Base-by-base conservation (phyloP, 1,140 invertebrate species). In the Charaxes varanes region DNA sequence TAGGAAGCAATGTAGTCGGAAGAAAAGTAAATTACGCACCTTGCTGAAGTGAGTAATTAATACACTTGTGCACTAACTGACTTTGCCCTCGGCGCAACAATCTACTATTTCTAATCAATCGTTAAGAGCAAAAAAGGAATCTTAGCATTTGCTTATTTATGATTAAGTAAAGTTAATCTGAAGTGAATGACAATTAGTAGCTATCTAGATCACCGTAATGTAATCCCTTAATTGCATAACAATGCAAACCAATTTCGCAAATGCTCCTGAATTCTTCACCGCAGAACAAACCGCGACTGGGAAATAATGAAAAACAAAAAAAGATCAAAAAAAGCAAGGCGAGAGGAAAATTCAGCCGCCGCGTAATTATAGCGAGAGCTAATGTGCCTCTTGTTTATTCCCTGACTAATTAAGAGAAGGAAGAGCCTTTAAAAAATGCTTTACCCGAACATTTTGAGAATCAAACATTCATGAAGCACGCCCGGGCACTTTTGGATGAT, bases 321-420 rank as follows among this genome's bases (percentile, higher is more conserved):
- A 58, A 59, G 50, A 44, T 41, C 62, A 58, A 56, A 63, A 59
- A 48, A 42, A 38, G 33, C 47, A 46, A 41, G 36, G 53, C 37
- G 28, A 41, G 44, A 41, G 44, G 41, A 32, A 55, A 67, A 62
- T 53, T 63, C 53, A 55, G 56, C 67, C 62, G 58, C 53, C 22
- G 46, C 57, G 73, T 77, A 82, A 82, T 82, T 82, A 82, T 78
- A 65, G 56, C 52, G 62, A 74, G 55, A 74, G 74, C 71, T 76
- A 81, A 81, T 79, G 69, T 77, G 65, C 71, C 67, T 62, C 61
- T 71, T 78, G 78, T 70, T 80, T 82, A 77, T 83, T 69, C 73
- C 65, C 65, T 55, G 66, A 70, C 73, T 78, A 83, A 83, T 83
- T 83, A 83, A 73, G 66, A 72, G 55, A 47, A 66, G 71, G 65